Percentiles rank a stretch among this genome's conserved stretches.
phyloP scores from a whole-genome alignment of 2,888 invertebrate genomes.

The Odontothrips loti region DNA sequence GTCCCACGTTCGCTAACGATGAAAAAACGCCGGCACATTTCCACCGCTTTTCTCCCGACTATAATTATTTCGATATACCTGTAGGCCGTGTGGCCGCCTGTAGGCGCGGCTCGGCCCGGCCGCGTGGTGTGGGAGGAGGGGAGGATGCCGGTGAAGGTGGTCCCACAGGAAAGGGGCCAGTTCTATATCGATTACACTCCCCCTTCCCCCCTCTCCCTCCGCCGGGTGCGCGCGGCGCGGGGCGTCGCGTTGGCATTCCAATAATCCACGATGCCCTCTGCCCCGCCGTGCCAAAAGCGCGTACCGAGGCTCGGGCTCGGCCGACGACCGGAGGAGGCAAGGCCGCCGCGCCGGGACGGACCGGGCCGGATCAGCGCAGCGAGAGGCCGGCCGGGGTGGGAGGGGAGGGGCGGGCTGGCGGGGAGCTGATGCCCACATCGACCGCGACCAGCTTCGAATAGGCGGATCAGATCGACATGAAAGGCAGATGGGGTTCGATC shows the following conservation, averaged over 20 bases:
- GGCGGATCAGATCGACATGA: too few species aligned
- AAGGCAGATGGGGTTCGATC: too few species aligned
- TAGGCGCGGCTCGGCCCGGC: too few species aligned
- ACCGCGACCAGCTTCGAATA: too few species aligned
- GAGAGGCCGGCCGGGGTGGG: too few species aligned
- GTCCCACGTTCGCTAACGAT: background rate
- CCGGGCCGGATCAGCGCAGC: too few species aligned
- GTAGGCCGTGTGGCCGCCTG: background rate
- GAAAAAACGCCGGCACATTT: background rate
- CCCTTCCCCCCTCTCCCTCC: too few species aligned
- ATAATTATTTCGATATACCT: conserved; percentile 1
- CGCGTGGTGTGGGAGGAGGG: background rate
- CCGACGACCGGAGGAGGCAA: too few species aligned
- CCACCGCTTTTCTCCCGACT: background rate
- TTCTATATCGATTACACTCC: background rate
- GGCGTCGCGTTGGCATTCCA: background rate
- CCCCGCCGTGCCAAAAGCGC: background rate
- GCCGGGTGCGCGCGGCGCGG: background rate
- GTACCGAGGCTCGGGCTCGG: too few species aligned
- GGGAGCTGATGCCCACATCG: too few species aligned
- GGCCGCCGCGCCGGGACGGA: too few species aligned
- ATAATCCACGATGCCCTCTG: background rate
- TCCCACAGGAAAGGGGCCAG: background rate
- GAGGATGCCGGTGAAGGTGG: background rate
- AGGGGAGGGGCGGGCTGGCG: too few species aligned